Conservation (phyloP, 1,140 invertebrate species). For the Solen grandis region DNA sequence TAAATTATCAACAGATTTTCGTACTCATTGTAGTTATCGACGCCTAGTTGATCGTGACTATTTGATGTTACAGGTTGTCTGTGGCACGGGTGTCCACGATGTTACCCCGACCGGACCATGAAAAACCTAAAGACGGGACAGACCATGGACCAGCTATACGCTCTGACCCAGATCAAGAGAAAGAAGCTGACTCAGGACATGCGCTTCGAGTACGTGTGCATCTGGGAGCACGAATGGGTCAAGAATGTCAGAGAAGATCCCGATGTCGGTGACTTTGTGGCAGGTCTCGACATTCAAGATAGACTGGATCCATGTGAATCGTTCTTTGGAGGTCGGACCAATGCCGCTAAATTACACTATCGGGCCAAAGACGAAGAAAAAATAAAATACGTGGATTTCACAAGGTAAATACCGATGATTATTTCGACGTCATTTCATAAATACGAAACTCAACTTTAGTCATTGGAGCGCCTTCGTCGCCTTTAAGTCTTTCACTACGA, state of each 20-base stretch:
- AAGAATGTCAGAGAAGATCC: slow-evolving; percentile 30
- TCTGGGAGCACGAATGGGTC: slow-evolving; percentile 47
- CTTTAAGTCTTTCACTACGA: no score
- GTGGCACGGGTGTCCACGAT: slow-evolving; percentile 64
- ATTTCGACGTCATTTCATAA: background rate
- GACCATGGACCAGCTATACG: slow-evolving; percentile 49
- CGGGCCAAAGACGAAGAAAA: background rate
- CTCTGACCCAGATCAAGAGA: slow-evolving; percentile 41
- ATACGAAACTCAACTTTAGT: background rate
- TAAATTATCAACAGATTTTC: no score
- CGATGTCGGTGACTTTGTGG: slow-evolving; percentile 19
- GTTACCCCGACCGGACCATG: slow-evolving; percentile 39
- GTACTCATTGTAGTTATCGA: no score
- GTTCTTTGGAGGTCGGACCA: slow-evolving; percentile 77
- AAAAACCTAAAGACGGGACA: slow-evolving; percentile 4
- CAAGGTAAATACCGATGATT: no score
- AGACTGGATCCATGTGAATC: slow-evolving; percentile 64
- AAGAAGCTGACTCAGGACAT: slow-evolving; percentile 12
- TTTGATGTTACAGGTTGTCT: slow-evolving; percentile 19
- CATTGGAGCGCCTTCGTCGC: no score
- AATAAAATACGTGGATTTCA: slow-evolving; percentile 43
- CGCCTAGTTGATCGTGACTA: no score
- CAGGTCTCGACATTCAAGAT: slow-evolving; percentile 34
- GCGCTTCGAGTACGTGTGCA: slow-evolving; percentile 43
- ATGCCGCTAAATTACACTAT: slow-evolving; percentile 61